These are phyloP conservation scores for Phyllostomus hastatus DNA, from an alignment of 2,113 vertebrate species.

Conservation along the genomic window DNA sequence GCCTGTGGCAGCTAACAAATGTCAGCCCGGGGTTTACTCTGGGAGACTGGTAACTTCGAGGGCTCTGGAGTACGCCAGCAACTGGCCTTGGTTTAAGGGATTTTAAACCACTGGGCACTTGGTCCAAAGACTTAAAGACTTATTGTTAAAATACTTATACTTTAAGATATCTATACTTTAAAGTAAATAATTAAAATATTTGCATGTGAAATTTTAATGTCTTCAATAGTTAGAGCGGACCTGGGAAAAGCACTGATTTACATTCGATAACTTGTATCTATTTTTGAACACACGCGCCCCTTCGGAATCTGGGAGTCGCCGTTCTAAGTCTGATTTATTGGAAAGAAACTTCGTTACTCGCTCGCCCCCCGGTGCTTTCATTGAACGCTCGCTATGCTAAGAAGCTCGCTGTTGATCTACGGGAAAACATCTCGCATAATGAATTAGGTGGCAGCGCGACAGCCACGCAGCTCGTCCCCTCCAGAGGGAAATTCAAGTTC, in stretches of 20 bases:
- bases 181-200: background rate
- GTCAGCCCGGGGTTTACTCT: background rate
- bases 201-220: background rate
- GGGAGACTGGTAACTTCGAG: background rate
- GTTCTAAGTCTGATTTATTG: background rate
- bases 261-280: background rate
- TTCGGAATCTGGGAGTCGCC: background rate
- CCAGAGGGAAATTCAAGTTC: slow-evolving; percentile 54
- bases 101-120: background rate
- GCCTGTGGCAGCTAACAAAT: background rate
- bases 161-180: background rate
- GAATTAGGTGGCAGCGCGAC: background rate
- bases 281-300: background rate
- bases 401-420: background rate
- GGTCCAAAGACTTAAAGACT: background rate
- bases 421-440: slow-evolving; percentile 41
- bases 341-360: background rate
- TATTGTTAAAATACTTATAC: background rate
- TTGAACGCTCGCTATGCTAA: background rate
- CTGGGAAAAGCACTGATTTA: background rate
- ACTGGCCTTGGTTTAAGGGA: background rate
- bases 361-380: background rate
- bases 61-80: background rate
- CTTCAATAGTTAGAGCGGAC: background rate
- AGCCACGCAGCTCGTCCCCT: background rate